Evolutionary conservation across 2,113 vertebrate species (phyloP).

Genomic region (Clarias magur): DNA sequence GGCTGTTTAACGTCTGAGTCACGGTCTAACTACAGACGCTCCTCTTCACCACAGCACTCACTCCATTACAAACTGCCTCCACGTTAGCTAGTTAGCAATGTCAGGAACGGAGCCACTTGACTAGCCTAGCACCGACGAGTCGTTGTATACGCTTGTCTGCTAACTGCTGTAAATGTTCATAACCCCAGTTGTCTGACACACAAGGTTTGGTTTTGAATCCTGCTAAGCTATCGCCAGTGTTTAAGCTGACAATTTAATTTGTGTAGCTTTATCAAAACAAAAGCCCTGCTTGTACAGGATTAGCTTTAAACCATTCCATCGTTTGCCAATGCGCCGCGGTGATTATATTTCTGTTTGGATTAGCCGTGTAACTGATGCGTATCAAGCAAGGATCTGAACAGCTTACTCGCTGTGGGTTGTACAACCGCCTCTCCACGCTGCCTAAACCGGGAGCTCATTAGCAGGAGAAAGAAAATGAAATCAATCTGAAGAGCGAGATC

Average conservation of each 20-base stretch:
- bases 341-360: not conserved
- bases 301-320: not conserved
- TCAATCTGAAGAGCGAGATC: not conserved
- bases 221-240: not conserved
- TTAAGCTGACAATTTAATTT: not conserved
- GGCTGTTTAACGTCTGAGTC: not conserved
- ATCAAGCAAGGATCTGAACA: not conserved
- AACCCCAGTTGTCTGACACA: not conserved
- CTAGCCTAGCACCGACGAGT: not conserved
- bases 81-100: not conserved
- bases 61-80: not conserved
- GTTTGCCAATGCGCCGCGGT: not conserved
- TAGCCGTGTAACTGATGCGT: not conserved
- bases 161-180: not conserved
- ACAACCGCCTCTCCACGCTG: not conserved
- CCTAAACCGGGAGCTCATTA: not conserved
- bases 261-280: not conserved
- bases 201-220: not conserved
- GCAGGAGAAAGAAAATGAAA: not conserved
- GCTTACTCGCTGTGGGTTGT: not conserved
- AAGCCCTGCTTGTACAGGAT: not conserved
- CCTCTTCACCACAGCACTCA: not conserved
- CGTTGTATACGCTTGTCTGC: not conserved
- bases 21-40: not conserved
- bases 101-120: not conserved